Conservation (phyloP, 2,113 vertebrate genomes). For the Lepisosteus oculatus region DNA sequence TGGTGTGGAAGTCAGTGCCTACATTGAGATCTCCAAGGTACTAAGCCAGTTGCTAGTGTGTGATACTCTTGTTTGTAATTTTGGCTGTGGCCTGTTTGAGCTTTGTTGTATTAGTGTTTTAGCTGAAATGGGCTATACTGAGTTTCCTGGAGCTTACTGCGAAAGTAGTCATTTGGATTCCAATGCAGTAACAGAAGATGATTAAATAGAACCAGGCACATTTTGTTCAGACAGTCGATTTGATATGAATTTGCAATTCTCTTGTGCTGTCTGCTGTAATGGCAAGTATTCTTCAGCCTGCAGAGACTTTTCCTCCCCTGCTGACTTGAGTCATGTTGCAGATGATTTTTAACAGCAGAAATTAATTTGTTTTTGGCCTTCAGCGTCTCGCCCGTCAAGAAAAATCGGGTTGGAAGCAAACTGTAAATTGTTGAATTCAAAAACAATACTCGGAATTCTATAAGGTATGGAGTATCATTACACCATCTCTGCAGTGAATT, state of each 20-base stretch:
- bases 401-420: too few species aligned
- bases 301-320: background rate
- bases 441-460: too few species aligned
- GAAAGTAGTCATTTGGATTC: slow-evolving; percentile 16
- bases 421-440: too few species aligned
- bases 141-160: background rate
- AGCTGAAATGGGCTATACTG: slow-evolving; percentile 24
- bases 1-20: too few species aligned
- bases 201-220: slow-evolving; percentile 22
- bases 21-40: too few species aligned
- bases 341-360: background rate
- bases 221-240: slow-evolving; percentile 24
- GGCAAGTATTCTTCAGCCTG: slow-evolving; percentile 4
- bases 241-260: slow-evolving; percentile 6
- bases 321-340: background rate
- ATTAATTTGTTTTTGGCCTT: too few species aligned
- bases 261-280: background rate
- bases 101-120: background rate
- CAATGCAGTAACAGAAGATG: slow-evolving; percentile 12
- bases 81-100: background rate
- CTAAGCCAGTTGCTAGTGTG: too few species aligned
- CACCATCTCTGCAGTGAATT: too few species aligned
- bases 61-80: too few species aligned
- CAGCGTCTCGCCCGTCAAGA: too few species aligned
- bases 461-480: too few species aligned